Conservation (phyloP, 2,797 vertebrate genomes). For the Platyrinchus mystaceus region DNA sequence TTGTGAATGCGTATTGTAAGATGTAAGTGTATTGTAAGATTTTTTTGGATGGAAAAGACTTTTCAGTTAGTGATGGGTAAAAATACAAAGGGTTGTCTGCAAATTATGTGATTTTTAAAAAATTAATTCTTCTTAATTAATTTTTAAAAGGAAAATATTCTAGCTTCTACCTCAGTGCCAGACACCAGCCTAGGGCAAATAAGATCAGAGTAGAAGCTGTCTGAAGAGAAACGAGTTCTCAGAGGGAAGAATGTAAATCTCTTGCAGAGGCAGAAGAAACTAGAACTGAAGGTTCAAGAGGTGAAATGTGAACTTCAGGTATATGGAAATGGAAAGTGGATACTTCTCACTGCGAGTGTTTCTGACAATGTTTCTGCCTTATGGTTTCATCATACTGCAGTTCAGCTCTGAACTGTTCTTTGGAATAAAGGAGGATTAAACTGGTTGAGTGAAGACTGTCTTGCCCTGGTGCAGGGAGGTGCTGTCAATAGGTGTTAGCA, state of each 20-base stretch:
- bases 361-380: not conserved
- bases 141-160: slow-evolving; percentile 60
- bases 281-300: slow-evolving; percentile 66
- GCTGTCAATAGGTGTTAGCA: not conserved
- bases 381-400: accelerated
- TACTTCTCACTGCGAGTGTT: not conserved
- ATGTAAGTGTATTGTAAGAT: not conserved
- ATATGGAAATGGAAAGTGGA: not conserved
- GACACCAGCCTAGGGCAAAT: slow-evolving; percentile 46
- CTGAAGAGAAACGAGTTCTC: slow-evolving; percentile 64
- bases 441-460: not conserved
- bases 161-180: not conserved
- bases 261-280: slow-evolving; percentile 50
- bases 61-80: not conserved
- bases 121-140: not conserved
- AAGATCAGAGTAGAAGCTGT: slow-evolving; percentile 64
- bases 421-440: not conserved
- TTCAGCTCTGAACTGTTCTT: not conserved
- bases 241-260: slow-evolving; percentile 59
- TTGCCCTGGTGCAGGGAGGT: not conserved
- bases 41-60: not conserved
- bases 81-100: not conserved
- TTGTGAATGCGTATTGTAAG: not conserved
- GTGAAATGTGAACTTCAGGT: slow-evolving; percentile 72
- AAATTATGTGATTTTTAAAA: not conserved